These are phyloP conservation scores for Pammene aurita DNA, from an alignment of 2,888 invertebrate species.

Conservation along the genomic window DNA sequence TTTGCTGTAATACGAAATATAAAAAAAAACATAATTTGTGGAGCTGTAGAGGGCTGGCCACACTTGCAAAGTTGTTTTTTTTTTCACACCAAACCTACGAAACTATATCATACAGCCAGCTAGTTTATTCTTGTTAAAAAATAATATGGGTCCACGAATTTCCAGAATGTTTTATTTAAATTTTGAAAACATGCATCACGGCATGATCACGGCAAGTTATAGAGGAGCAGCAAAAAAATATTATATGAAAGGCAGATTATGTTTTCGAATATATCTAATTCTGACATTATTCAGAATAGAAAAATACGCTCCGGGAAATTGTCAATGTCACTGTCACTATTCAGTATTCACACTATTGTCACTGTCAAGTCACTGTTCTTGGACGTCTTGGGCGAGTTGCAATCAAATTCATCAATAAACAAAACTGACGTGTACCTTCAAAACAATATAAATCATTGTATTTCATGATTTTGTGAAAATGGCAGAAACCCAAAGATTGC, in stretches of 20 bases:
- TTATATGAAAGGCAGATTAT: too few species aligned
- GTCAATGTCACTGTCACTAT: too few species aligned
- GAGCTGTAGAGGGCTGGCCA: background rate
- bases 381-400: background rate
- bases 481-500: slow-evolving; percentile 60
- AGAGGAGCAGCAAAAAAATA: too few species aligned
- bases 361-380: slow-evolving; percentile 43
- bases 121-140: background rate
- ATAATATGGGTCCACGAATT: too few species aligned
- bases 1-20: background rate
- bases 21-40: background rate
- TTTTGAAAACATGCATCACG: too few species aligned
- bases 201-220: too few species aligned
- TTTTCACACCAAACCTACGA: background rate
- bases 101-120: background rate
- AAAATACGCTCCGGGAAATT: background rate
- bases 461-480: slow-evolving; percentile 20
- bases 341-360: too few species aligned
- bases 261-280: too few species aligned
- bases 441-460: slow-evolving; percentile 35
- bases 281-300: background rate
- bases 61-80: background rate
- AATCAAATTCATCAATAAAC: slow-evolving; percentile 47
- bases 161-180: too few species aligned
- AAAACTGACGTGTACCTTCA: slow-evolving; percentile 74